Base-by-base conservation (phyloP, 2,888 invertebrate genomes). In the Globia sparganii region DNA sequence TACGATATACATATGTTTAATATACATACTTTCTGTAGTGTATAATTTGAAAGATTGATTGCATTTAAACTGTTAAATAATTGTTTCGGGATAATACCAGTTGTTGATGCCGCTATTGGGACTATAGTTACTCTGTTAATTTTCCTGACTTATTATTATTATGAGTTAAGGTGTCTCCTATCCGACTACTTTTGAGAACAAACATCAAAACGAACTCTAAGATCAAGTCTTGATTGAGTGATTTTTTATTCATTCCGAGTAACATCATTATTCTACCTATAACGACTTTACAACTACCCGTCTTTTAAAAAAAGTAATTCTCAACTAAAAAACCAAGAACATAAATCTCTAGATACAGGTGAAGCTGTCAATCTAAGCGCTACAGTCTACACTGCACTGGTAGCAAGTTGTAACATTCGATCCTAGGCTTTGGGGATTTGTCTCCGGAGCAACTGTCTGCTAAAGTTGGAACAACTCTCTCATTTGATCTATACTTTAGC, bases 391-490 rank as follows among this genome's bases (percentile, higher is more conserved):
- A 46, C 58, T 66, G n/a, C 49, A 46, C 58, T 66, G n/a, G 40
- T 25, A 72, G 68, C 68, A 73, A 73, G 40, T 79, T 78, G 83
- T 83, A 86, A 87, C 84, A 84, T 86, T 79, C 69, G 65, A 78
- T 81, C 75, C 64, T 69, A 85, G 72, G 76, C 78, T 76, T 80
- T 72, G 34, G 74, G 82, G 87, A 88, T 90, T 88, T 86, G 83
- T 88, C 88, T 83, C 72, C 72, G 83, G 83, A 78, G 65, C 79
- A 77, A 80, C 69, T 76, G 83, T 69, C 76, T 43, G 76, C 72
- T 62, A 31, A 77, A 76, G 72, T 77, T 77, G 43, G 53, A 59
- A 58, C 28, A 68, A 76, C 73, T 81, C 61, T 71, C 75, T 77
- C 76, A 80, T 67, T 80, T 74, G 76, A 66, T 61, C 66, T 53